These are phyloP conservation scores for Ariopsis seemanni DNA, from an alignment of 2,113 vertebrate genomes.

Conservation along the genomic window DNA sequence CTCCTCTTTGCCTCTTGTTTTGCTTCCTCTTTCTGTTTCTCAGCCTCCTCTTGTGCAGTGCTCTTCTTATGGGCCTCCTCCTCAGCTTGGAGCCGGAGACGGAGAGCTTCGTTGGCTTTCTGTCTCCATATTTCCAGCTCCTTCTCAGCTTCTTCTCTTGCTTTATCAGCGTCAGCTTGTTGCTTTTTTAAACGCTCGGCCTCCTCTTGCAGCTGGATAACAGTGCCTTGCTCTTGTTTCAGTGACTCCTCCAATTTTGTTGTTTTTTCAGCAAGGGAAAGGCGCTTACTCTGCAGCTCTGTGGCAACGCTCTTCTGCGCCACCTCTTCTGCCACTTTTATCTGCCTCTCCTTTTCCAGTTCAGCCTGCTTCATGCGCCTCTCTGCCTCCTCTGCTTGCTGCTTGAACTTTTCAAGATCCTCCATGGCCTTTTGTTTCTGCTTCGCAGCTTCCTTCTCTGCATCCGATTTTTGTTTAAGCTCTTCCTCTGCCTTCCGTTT, in stretches of 20 bases:
- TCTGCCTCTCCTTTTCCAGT: conserved; percentile 84
- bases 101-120: conserved; percentile 92
- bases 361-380: conserved; percentile 87
- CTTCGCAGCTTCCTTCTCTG: conserved; percentile 84
- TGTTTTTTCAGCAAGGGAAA: conserved; percentile 78
- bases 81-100: conserved; percentile 88
- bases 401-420: conserved; percentile 83
- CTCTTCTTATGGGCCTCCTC: conserved; percentile 91
- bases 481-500: conserved; percentile 91
- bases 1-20: conserved; percentile 87
- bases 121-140: conserved; percentile 93
- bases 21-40: conserved; percentile 90
- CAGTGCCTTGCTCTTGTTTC: conserved; percentile 83
- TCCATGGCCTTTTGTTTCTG: conserved; percentile 88
- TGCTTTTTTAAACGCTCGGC: conserved; percentile 81
- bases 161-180: conserved; percentile 83
- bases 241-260: conserved; percentile 85
- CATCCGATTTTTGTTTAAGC: conserved; percentile 83
- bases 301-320: conserved; percentile 80
- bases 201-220: conserved; percentile 88
- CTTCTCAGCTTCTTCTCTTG: conserved; percentile 82
- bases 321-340: conserved; percentile 83
- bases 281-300: conserved; percentile 81
- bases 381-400: conserved; percentile 89
- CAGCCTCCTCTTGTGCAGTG: conserved; percentile 87